Conservation (phyloP, 2,888 invertebrate genomes). For the Mellilla xanthometata region DNA sequence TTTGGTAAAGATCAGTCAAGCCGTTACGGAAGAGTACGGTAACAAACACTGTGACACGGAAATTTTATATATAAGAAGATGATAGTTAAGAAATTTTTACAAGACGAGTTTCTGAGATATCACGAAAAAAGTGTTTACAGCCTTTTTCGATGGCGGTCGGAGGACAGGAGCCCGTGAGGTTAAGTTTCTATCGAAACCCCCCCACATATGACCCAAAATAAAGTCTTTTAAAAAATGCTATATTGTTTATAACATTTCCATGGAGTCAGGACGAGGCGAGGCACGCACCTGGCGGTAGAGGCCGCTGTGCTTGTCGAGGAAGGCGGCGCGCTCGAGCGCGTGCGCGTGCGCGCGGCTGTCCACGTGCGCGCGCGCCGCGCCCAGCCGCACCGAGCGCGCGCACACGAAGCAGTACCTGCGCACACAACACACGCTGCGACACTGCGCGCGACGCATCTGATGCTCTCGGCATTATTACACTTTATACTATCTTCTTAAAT, state of each 20-base stretch:
- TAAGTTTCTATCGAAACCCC: neutral
- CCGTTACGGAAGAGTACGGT: no score
- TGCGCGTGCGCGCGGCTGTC: conserved; percentile 5
- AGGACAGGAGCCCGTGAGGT: neutral
- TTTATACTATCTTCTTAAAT: no score
- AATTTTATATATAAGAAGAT: no score
- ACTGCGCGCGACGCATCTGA: neutral
- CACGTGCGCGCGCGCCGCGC: conserved; percentile 3
- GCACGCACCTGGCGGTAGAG: conserved; percentile 45
- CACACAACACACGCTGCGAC: neutral
- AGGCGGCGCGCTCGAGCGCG: conserved; percentile 9
- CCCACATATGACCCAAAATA: neutral
- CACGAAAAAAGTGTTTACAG: no score
- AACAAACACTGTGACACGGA: no score
- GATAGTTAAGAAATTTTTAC: no score
- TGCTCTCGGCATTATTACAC: neutral
- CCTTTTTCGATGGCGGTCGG: neutral
- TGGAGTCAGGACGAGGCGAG: neutral
- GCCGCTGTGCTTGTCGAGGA: conserved; percentile 26
- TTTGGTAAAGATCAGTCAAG: no score
- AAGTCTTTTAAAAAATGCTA: no score
- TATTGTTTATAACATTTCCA: no score
- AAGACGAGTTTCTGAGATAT: neutral
- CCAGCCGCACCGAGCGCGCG: neutral
- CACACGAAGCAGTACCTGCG: conserved; percentile 24